These are phyloP conservation scores for Craterocephalus amniculus DNA, from an alignment of 2,797 vertebrate species.

Conservation along the genomic window DNA sequence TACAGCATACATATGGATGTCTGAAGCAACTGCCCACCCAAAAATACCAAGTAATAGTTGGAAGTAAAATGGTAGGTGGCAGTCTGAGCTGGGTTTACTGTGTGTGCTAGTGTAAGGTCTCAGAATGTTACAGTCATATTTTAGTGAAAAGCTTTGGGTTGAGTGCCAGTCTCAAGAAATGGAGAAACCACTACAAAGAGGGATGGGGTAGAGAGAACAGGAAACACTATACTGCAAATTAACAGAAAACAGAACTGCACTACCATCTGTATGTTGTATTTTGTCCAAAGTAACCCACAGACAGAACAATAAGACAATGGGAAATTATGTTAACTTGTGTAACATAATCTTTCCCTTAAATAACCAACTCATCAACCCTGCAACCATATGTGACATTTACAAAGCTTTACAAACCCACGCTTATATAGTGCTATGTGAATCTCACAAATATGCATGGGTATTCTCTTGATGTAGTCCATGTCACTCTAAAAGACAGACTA, in stretches of 20 bases:
- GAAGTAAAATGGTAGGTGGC: no score
- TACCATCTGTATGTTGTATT: background rate
- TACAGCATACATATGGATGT: no score
- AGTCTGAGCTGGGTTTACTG: no score
- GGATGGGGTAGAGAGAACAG: background rate
- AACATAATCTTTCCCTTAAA: background rate
- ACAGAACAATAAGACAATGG: background rate
- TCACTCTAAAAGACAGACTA: slow-evolving; percentile 29
- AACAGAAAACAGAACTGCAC: background rate
- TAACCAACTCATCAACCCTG: rapidly evolving
- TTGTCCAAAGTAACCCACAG: background rate
- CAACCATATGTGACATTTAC: background rate
- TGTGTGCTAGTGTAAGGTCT: no score
- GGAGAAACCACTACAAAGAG: background rate
- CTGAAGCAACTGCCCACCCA: no score
- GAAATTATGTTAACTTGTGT: background rate
- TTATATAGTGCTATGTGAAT: background rate
- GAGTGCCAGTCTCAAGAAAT: no score
- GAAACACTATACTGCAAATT: background rate
- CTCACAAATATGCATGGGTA: slow-evolving; percentile 1
- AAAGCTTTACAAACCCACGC: background rate
- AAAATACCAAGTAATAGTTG: no score
- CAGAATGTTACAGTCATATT: background rate
- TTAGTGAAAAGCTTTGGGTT: background rate
- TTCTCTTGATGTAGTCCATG: slow-evolving; percentile 14